Conservation (phyloP, 2,113 vertebrate genomes). For the Thunnus thynnus region DNA sequence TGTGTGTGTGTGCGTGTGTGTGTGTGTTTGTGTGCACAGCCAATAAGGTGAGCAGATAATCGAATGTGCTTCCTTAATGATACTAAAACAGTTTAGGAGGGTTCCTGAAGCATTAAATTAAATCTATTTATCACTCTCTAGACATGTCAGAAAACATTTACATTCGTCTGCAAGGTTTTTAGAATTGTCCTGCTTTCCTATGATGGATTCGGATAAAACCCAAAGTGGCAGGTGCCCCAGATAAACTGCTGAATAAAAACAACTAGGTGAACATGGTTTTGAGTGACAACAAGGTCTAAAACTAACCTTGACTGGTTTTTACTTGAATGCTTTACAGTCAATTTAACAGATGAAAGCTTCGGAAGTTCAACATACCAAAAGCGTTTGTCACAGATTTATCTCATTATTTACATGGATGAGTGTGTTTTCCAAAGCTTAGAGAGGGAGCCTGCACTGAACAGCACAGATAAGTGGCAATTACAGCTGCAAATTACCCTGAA, state of each 20-base stretch:
- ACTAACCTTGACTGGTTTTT: background rate
- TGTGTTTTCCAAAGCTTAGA: conserved; percentile 1
- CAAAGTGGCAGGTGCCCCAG: conserved; percentile 16
- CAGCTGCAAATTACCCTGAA: background rate
- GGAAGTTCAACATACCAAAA: conserved; percentile 4
- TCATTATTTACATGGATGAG: conserved; percentile 31
- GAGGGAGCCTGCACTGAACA: background rate
- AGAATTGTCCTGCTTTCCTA: background rate
- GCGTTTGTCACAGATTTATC: conserved; percentile 16
- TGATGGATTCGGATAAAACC: background rate
- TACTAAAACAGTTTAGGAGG: background rate
- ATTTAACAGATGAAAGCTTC: conserved; percentile 12
- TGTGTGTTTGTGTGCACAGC: background rate
- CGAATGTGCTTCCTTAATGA: background rate
- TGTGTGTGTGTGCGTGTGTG: too few relatives aligned
- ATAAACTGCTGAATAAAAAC: conserved; percentile 16
- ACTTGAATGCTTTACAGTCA: background rate
- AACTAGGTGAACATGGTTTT: background rate
- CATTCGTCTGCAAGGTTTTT: background rate
- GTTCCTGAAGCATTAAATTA: background rate
- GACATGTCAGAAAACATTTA: background rate
- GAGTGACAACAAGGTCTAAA: background rate
- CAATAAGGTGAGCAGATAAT: background rate
- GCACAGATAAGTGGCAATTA: conserved; percentile 15
- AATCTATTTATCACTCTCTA: background rate